phyloP scores from a whole-genome alignment of 2,113 vertebrate species.

The Gambusia affinis region DNA sequence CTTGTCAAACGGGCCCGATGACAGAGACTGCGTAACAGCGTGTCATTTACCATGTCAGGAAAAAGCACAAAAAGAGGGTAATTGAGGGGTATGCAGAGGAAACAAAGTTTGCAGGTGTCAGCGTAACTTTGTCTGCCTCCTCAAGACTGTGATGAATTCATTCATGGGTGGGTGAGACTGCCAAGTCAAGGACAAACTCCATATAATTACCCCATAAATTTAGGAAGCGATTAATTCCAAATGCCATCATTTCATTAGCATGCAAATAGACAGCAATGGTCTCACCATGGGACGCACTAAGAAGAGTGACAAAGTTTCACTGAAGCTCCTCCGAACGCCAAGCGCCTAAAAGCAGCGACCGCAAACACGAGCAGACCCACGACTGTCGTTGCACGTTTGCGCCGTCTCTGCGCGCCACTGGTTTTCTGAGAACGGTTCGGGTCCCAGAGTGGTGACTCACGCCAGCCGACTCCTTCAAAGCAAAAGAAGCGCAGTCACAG shows the following conservation, averaged over 20 bases:
- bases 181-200: constrained; percentile 75
- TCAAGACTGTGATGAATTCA: constrained; percentile 64
- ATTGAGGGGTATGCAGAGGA: constrained; percentile 65
- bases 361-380: constrained; percentile 19
- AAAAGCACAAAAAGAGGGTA: constrained; percentile 54
- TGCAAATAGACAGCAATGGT: constrained; percentile 68
- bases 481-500: constrained; percentile 71
- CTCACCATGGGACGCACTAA: constrained; percentile 37
- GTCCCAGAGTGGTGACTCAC: constrained; percentile 67
- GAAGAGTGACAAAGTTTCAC: constrained; percentile 53
- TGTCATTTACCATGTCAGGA: constrained; percentile 70
- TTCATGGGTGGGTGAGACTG: constrained; percentile 66
- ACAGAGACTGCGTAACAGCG: constrained; percentile 61
- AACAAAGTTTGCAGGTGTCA: constrained; percentile 73
- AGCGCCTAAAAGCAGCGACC: constrained; percentile 4
- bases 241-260: constrained; percentile 77
- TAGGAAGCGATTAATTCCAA: constrained; percentile 71
- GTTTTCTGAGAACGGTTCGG: constrained; percentile 59
- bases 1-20: constrained; percentile 47
- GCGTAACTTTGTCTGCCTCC: constrained; percentile 69
- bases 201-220: constrained; percentile 76
- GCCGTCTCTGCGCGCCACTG: constrained; percentile 46
- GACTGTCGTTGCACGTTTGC: constrained; percentile 52
- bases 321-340: constrained; percentile 27
- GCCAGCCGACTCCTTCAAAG: constrained; percentile 69